Evolutionary conservation across 2,113 vertebrate genomes (phyloP).

Genomic region (Oncorhynchus nerka): DNA sequence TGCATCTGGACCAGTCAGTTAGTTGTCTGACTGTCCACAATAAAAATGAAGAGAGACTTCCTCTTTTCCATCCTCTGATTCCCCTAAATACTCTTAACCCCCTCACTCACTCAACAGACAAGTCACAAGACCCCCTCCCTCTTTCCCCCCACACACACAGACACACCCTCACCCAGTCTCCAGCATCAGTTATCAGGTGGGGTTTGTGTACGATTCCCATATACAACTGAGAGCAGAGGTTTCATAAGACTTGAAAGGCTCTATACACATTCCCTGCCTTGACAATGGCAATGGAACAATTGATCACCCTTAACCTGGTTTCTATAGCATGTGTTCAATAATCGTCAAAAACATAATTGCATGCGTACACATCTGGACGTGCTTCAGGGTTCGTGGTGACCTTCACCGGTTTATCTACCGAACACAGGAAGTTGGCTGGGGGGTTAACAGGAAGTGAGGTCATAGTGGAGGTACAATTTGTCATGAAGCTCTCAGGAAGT

Average conservation of each 20-base stretch:
- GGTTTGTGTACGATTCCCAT: not conserved
- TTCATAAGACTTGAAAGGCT: not conserved
- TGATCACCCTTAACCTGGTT: not conserved
- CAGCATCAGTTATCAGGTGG: not conserved
- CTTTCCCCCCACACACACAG: not conserved
- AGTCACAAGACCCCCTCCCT: not conserved
- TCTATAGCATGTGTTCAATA: no score
- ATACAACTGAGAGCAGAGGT: not conserved
- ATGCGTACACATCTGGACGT: no score
- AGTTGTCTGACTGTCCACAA: constrained; percentile 14
- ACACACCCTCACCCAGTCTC: not conserved
- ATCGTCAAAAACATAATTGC: no score
- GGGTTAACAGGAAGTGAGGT: constrained; percentile 30
- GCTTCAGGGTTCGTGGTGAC: not conserved
- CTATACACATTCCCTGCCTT: not conserved
- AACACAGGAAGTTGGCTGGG: constrained; percentile 12
- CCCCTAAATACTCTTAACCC: constrained; percentile 24
- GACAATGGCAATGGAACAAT: not conserved
- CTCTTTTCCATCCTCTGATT: constrained; percentile 53
- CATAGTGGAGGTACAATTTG: not conserved
- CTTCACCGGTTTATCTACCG: not conserved
- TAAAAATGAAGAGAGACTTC: constrained; percentile 50
- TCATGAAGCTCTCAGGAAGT: constrained; percentile 19
- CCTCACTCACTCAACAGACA: constrained; percentile 2
- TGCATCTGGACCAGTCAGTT: constrained; percentile 51